Base-by-base conservation (phyloP, 92 coral and sea anemone species). In the Porites divaricata region DNA sequence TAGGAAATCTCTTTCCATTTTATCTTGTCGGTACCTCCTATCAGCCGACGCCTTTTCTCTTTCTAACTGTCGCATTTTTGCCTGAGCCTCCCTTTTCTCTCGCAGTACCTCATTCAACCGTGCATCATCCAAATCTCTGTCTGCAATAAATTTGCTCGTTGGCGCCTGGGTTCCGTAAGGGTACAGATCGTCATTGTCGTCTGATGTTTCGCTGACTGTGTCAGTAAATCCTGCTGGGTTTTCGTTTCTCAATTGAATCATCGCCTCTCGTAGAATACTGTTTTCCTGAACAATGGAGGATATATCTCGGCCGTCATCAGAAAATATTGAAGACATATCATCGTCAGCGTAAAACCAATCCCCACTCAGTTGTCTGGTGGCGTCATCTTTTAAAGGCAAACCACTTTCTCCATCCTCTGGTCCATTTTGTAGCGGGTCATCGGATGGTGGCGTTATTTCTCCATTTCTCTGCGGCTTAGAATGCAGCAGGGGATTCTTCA, bases 181-280 rank as follows among this genome's bases (percentile, higher is more conserved):
- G 22, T 82, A 73, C 21, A 82, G 62, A 16, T 72, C 75, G 59
- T 81, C 92, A 65, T 81, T 62, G 74, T 94, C 95, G 35, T 94
- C 98, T 22, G 94, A 94, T 12, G 86, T 88, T 64, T 94, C 98
- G 74, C 98, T 94, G 63, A 86, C 87, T 2, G 95, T 89, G 74
- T 94, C 98, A 7, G 90, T 79, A 20, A 84, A 84, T 19, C 63
- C 88, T 2, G 19, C 81, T 2, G 81, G 81, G n/a, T 84, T 75
- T 56, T 92, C 92, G 53, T 79, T 85, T 63, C 91, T 81, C 19
- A 85, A 76, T 61, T 85, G 90, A 63, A 21, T 84, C 20, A 89
- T 83, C 10, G 95, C 92, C 22, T 89, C 87, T 74, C 88, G 78
- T 9, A 89, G 62, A 3, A 83, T 87, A 20, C 83, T 86, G 67